Base-by-base conservation (phyloP, 2,113 vertebrate genomes). In the Rafetus swinhoei region DNA sequence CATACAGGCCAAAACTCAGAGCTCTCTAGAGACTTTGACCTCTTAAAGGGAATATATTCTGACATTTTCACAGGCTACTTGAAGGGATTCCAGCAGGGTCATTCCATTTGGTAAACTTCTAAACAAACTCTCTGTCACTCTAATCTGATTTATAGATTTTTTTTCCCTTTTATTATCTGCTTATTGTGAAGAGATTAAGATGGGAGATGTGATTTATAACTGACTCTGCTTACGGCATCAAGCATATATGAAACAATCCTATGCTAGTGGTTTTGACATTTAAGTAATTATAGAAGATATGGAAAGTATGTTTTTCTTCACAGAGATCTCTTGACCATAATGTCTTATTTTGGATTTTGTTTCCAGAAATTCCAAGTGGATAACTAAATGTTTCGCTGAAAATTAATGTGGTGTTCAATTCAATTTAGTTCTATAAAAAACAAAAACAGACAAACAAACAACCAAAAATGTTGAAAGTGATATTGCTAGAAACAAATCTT, bases 31-130 rank as follows among this genome's bases (percentile, higher is more conserved):
- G 98, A 98, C 97, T 86, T 52, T 96, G 97, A 98, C 98, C 97
- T 98, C 97, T 96, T 94, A 97, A 98, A 98, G 93, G 95, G 97
- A 98, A 97, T 97, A 97, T 95, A 84, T 96, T 97, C 97, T 98
- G 98, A 98, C 97, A 98, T 98, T 98, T 98, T 98, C 98, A 98
- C 98, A 98, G 97, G 97, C 98, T 96, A 84, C 97, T 97, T 97
- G 96, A 97, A 97, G 96, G 97, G 98, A 98, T 98, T 98, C 97
- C 97, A 97, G 80, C 92, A 96, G 91, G 97, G 97, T 97, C 95
- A 93, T 96, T 97, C 97, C 97, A 92, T 97, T 97, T 96, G 95
- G 97, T 98, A 98, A 98, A 97, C 97, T 97, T 97, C 97, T 97
- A 97, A 97, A 97, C 96, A 98, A 95, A 97, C 90, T 93, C 95